Conservation (phyloP, 2,113 vertebrate genomes). For the Etheostoma spectabile region DNA sequence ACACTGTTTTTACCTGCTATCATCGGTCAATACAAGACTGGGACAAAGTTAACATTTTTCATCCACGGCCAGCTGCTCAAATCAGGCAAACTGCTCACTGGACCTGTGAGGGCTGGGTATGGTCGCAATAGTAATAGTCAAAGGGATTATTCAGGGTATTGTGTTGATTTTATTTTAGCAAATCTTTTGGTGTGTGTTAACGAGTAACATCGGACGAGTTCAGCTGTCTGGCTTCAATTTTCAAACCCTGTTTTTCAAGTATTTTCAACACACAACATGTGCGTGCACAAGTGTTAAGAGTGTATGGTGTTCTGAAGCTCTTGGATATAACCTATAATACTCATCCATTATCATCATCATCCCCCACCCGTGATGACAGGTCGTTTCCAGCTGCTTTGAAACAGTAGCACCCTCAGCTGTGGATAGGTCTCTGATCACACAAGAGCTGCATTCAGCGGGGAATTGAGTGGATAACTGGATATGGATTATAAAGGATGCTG, state of each 20-base stretch:
- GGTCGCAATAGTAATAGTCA: background rate
- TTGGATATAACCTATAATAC: conserved; percentile 66
- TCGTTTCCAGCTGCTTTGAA: conserved; percentile 79
- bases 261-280: conserved; percentile 33
- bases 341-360: conserved; percentile 66
- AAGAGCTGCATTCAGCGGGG: conserved; percentile 71
- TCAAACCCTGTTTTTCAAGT: background rate
- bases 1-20: conserved; percentile 61
- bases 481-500: conserved; percentile 63
- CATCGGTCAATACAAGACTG: conserved; percentile 64
- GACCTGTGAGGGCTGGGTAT: background rate
- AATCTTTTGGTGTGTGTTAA: conserved; percentile 17
- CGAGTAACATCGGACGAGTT: background rate
- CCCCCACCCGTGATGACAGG: conserved; percentile 67
- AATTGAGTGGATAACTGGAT: conserved; percentile 58
- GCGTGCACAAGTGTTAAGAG: conserved; percentile 26
- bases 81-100: conserved; percentile 12
- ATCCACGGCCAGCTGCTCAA: conserved; percentile 20
- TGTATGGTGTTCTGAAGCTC: conserved; percentile 60
- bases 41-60: conserved; percentile 47
- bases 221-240: conserved; percentile 16
- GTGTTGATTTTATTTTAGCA: background rate
- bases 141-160: conserved; percentile 30
- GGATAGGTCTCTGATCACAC: conserved; percentile 71
- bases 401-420: conserved; percentile 73